Percentiles rank a stretch among this genome's conserved stretches.
These are phyloP conservation scores for Agrochola macilenta DNA, from an alignment of 2,888 invertebrate genomes.

Conservation along the genomic window DNA sequence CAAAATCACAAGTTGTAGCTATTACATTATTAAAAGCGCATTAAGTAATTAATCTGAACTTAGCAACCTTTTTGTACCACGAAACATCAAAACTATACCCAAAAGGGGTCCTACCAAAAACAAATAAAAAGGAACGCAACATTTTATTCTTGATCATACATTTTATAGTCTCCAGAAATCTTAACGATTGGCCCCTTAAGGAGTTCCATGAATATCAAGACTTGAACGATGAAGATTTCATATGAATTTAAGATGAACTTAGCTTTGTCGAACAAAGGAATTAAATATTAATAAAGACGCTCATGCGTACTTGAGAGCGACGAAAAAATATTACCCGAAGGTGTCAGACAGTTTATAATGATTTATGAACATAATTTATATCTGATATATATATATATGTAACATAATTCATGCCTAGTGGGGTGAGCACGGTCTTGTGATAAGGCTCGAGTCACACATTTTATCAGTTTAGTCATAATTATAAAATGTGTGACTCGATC, in stretches of 20 bases:
- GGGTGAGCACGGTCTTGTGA: neutral
- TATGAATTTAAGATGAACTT: slow-evolving; percentile 61
- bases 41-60: slow-evolving; percentile 39
- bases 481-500: too few species aligned
- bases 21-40: slow-evolving; percentile 21
- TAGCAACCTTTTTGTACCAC: slow-evolving; percentile 26
- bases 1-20: neutral
- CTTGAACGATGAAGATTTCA: slow-evolving; percentile 53
- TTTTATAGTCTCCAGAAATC: slow-evolving; percentile 42
- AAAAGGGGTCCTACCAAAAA: slow-evolving; percentile 25
- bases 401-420: slow-evolving; percentile 14
- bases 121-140: slow-evolving; percentile 24
- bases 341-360: slow-evolving; percentile 42
- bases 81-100: slow-evolving; percentile 40
- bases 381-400: neutral
- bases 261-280: slow-evolving; percentile 62
- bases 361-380: slow-evolving; percentile 44
- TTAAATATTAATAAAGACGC: slow-evolving; percentile 62
- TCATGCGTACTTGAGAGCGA: slow-evolving; percentile 30
- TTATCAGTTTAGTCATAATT: too few species aligned
- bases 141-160: slow-evolving; percentile 46
- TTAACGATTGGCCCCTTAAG: slow-evolving; percentile 52
- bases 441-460: too few species aligned
- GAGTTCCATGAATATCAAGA: slow-evolving; percentile 54
- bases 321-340: slow-evolving; percentile 37